Percentiles rank a stretch among this genome's conserved stretches.
Evolutionary conservation across 2,113 vertebrate genomes (phyloP).

Genomic region (Rutilus rutilus): DNA sequence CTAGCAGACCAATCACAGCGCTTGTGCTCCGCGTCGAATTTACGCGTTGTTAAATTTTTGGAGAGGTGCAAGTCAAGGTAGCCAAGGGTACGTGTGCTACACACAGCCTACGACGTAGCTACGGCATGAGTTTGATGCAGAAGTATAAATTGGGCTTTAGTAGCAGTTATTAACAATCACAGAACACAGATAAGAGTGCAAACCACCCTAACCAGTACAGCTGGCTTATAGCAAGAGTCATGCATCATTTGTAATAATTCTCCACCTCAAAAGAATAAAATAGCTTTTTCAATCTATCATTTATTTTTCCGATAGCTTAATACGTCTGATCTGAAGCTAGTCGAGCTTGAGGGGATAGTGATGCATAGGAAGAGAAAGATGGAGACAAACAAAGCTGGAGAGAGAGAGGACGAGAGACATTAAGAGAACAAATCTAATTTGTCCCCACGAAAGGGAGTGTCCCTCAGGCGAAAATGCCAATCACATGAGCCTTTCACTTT

Average conservation of each 20-base stretch:
- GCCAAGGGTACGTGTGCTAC: too few species aligned
- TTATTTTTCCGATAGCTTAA: conserved; percentile 43
- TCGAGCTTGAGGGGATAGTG: conserved; percentile 15
- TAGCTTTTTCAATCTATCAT: conserved; percentile 31
- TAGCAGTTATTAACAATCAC: neutral
- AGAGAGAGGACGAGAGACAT: conserved; percentile 33
- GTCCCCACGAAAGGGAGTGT: conserved; percentile 49
- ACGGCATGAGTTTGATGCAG: too few species aligned
- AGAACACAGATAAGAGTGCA: neutral
- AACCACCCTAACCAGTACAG: conserved; percentile 13
- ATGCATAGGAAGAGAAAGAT: conserved; percentile 34
- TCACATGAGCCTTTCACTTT: conserved; percentile 56
- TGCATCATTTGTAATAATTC: conserved; percentile 9
- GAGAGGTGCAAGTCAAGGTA: too few species aligned
- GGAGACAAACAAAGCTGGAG: conserved; percentile 31
- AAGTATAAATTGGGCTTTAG: too few species aligned
- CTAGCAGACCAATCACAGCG: too few species aligned
- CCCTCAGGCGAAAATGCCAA: conserved; percentile 59
- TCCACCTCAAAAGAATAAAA: conserved; percentile 30
- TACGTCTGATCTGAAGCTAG: conserved; percentile 43
- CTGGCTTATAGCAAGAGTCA: neutral
- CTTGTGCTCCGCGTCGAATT: too few species aligned
- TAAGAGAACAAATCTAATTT: conserved; percentile 60
- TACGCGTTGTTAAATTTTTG: too few species aligned
- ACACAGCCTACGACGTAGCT: too few species aligned